Evolutionary conservation across 2,888 invertebrate species (phyloP), one percentile per base, ranked within the genome.

Genomic region (Chrysolina americana): DNA sequence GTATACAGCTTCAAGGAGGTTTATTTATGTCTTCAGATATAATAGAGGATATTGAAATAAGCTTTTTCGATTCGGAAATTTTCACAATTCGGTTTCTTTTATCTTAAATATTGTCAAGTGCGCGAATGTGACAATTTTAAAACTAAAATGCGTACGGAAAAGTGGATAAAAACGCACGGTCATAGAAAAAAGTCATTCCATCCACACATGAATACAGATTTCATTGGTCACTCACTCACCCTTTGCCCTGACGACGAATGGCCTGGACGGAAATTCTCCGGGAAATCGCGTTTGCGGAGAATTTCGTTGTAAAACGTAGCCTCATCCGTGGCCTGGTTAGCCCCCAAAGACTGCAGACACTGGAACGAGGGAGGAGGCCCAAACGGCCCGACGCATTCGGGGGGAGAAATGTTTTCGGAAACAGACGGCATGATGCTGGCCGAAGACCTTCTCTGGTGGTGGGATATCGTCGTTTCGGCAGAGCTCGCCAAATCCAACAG

Each of bases 401-500:
- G 90, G 3, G 90, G 91, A 63, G 90, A 90, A 79, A 89, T 89
- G 83, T 91, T 90, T 80, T 91, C 91, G 0, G 90, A 89, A 0
- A 91, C 89, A 0, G 91, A 89, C 1, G 91, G 90, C 86, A 91
- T 87, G 17, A 86, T 80, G 70, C 83, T 83, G 6, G 83, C 83
- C 8, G 88, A 87, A 11, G 86, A 82, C 65, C 80, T 77, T 71
- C 88, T 80, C 62, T 86, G 87, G 64, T 86, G 87, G 64, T 84
- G 83, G 11, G 82, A 81, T 23, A 85, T 83, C 74, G 83, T 83
- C n/a, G 81, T 82, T 77, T 92, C 91, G 4, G 93, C 92, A 0
- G 95, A 92, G 77, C 96, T 95, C 0, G 96, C 95, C 70, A 98
- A 87, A 85, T 98, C 98, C 74, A 99, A 89, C 13, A 99, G 89